Percentiles rank a stretch among this genome's conserved stretches.
These are phyloP conservation scores for Helicoverpa zea DNA, from an alignment of 1,140 invertebrate genomes.

Conservation along the genomic window DNA sequence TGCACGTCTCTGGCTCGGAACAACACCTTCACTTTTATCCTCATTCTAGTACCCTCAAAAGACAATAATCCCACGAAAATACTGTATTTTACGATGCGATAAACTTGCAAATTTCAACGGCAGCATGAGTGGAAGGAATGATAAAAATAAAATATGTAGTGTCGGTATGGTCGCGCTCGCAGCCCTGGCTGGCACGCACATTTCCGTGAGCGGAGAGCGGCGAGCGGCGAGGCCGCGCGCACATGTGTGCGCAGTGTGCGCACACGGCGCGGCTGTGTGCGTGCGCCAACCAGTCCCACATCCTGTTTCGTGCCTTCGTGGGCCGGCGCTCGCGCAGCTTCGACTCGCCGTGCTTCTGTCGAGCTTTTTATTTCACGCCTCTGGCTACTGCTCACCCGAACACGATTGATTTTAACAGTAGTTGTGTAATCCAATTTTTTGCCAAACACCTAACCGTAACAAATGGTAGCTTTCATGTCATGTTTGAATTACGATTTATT, in stretches of 20 bases:
- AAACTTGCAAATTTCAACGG: slow-evolving; percentile 41
- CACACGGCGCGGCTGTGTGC: slow-evolving; percentile 64
- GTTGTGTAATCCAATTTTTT: slow-evolving; percentile 46
- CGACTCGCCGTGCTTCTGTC: slow-evolving; percentile 67
- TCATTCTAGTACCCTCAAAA: background rate
- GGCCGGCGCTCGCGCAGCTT: slow-evolving; percentile 77
- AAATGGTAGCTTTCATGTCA: slow-evolving; percentile 33
- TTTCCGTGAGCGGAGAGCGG: slow-evolving; percentile 82
- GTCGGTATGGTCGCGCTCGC: slow-evolving; percentile 36
- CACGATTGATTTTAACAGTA: slow-evolving; percentile 58
- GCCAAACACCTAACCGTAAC: slow-evolving; percentile 33
- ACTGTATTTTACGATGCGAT: slow-evolving; percentile 21
- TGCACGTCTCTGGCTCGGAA: too few relatives aligned
- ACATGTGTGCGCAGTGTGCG: slow-evolving; percentile 56
- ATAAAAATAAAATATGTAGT: slow-evolving; percentile 46
- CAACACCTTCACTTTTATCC: slow-evolving; percentile 10
- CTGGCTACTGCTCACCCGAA: slow-evolving; percentile 63
- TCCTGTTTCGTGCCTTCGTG: slow-evolving; percentile 84
- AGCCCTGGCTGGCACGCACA: slow-evolving; percentile 73
- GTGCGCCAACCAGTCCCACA: slow-evolving; percentile 83
- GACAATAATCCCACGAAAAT: slow-evolving; percentile 1
- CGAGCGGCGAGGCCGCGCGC: slow-evolving; percentile 70
- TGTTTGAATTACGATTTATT: slow-evolving; percentile 1
- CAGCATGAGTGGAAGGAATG: slow-evolving; percentile 32
- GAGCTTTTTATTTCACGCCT: slow-evolving; percentile 84